Conservation (phyloP, 2,113 vertebrate genomes). For the Otus sunia region DNA sequence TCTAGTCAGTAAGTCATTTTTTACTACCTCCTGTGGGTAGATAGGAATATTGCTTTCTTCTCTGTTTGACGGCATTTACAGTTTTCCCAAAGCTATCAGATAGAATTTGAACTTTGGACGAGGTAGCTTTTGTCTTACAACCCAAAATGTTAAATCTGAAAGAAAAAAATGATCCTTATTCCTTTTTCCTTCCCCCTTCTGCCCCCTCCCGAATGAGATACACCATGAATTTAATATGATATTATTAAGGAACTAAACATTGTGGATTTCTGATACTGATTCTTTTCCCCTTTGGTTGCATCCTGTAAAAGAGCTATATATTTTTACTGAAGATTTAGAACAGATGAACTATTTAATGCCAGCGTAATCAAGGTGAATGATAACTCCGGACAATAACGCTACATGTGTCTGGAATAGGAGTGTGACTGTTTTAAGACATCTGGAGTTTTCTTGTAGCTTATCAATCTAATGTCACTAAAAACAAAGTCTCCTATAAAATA, state of each 20-base stretch:
- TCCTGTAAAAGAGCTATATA: not conserved
- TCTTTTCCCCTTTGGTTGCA: not conserved
- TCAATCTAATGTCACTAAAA: not conserved
- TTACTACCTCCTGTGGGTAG: not conserved
- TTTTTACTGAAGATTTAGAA: conserved; percentile 40
- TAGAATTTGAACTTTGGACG: not conserved
- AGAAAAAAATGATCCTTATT: not conserved
- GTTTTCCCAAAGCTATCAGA: not conserved
- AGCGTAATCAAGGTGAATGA: conserved; percentile 20
- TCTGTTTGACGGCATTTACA: not conserved
- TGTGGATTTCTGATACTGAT: not conserved
- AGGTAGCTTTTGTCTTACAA: not conserved
- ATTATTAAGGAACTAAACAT: not conserved
- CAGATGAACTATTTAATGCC: not conserved
- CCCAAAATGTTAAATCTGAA: not conserved
- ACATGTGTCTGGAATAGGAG: not conserved
- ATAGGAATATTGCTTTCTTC: not conserved
- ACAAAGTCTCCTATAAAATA: not conserved
- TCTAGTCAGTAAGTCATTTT: not conserved
- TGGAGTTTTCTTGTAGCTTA: not conserved
- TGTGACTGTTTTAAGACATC: not conserved
- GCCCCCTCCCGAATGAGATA: not conserved
- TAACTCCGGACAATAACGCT: not conserved
- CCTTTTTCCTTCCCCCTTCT: too few relatives aligned
- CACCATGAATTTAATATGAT: not conserved